These are phyloP conservation scores for Platorchestia sp. DNA, from an alignment of 1,140 invertebrate genomes.

Conservation along the genomic window DNA sequence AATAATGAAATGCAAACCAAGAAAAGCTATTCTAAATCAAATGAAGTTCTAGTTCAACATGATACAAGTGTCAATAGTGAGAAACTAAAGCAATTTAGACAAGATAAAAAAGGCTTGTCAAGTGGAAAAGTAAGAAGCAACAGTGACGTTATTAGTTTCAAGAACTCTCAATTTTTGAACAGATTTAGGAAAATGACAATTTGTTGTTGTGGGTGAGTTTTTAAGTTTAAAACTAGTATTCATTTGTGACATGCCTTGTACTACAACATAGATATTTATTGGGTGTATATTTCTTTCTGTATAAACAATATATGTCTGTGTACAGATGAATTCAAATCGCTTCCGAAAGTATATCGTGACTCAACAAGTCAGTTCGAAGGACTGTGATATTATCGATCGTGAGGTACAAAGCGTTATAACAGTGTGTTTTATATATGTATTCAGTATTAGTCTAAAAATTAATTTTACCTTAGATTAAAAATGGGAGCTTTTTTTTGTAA, in stretches of 20 bases:
- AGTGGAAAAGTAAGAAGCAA: slow-evolving; percentile 8
- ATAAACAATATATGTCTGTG: background rate
- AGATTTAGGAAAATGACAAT: slow-evolving; percentile 16
- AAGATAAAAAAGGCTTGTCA: background rate
- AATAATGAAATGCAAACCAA: slow-evolving; percentile 20
- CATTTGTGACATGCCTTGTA: too few relatives aligned
- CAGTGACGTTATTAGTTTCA: slow-evolving; percentile 34
- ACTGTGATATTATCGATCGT: too few relatives aligned
- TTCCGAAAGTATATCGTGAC: too few relatives aligned
- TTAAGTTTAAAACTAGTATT: background rate
- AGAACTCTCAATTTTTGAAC: slow-evolving; percentile 14
- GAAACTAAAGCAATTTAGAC: slow-evolving; percentile 15
- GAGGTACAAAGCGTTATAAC: too few relatives aligned
- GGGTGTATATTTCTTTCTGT: background rate
- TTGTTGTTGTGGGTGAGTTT: slow-evolving; percentile 45
- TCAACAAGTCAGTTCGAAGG: too few relatives aligned
- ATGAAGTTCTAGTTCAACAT: background rate
- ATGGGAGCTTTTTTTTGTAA: too few relatives aligned
- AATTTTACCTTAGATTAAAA: too few relatives aligned
- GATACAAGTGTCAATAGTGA: slow-evolving; percentile 39
- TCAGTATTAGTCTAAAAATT: too few relatives aligned
- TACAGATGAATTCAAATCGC: too few relatives aligned
- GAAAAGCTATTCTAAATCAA: background rate
- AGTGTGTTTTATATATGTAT: too few relatives aligned
- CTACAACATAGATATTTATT: too few relatives aligned